These are phyloP conservation scores for Eupsilia transversa DNA, from an alignment of 2,888 invertebrate species.

Conservation along the genomic window DNA sequence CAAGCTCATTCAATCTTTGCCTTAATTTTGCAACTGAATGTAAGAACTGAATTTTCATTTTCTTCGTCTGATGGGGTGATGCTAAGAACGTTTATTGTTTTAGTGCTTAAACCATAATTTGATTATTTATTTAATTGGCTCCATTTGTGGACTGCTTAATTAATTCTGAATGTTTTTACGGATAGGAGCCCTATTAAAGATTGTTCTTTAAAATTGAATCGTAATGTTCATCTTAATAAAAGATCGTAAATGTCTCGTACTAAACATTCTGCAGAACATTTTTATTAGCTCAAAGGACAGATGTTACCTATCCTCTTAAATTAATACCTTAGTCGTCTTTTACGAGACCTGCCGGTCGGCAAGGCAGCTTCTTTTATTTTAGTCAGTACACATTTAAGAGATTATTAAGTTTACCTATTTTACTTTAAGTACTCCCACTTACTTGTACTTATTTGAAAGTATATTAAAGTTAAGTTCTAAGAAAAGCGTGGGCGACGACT, in stretches of 20 bases:
- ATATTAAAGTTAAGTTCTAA: not conserved
- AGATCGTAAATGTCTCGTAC: constrained; percentile 15
- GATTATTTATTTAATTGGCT: not conserved
- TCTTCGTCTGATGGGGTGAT: not conserved
- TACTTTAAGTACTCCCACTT: no score
- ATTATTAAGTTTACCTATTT: not conserved
- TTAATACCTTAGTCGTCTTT: constrained; percentile 29
- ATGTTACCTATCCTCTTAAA: constrained; percentile 21
- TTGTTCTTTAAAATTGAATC: not conserved
- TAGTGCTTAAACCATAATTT: not conserved
- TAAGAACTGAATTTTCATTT: not conserved
- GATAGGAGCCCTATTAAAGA: not conserved
- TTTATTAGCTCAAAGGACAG: constrained; percentile 20
- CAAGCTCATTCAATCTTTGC: not conserved
- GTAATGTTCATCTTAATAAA: constrained; percentile 19
- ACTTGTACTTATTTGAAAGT: not conserved
- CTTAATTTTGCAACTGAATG: not conserved
- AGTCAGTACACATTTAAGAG: not conserved
- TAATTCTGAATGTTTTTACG: not conserved
- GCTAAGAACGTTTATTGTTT: not conserved
- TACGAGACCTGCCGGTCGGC: constrained; percentile 4
- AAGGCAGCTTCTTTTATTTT: not conserved
- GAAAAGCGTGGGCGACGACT: not conserved
- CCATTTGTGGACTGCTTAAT: not conserved
- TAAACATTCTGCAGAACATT: constrained; percentile 15